phyloP scores from a whole-genome alignment of 2,888 invertebrate genomes.

The Folsomia candida region DNA sequence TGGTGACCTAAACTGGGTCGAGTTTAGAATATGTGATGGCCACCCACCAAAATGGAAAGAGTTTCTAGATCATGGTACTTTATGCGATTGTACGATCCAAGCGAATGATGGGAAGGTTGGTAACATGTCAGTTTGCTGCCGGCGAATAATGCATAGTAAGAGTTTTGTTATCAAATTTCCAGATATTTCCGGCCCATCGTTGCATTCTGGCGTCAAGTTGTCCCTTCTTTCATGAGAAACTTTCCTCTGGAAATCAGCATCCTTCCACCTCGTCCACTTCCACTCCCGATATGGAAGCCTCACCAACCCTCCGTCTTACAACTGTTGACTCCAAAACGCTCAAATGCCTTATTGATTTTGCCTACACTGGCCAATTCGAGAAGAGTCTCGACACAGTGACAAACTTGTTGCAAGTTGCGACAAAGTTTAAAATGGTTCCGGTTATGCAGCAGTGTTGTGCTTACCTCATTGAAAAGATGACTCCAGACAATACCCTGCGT shows the following conservation, averaged over 20 bases:
- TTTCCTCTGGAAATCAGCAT: slow-evolving; percentile 60
- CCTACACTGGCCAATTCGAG: slow-evolving; percentile 68
- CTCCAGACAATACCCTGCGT: slow-evolving; percentile 69
- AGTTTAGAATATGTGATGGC: not conserved
- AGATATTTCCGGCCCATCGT: slow-evolving; percentile 63
- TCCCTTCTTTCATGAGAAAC: slow-evolving; percentile 71
- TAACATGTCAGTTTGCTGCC: too few species aligned
- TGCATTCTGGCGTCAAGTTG: slow-evolving; percentile 70
- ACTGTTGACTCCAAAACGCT: slow-evolving; percentile 57
- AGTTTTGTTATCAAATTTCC: slow-evolving; percentile 49
- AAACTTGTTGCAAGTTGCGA: slow-evolving; percentile 67
- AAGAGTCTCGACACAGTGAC: slow-evolving; percentile 69
- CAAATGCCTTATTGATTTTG: slow-evolving; percentile 68
- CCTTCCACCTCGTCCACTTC: slow-evolving; percentile 59
- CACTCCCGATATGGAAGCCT: slow-evolving; percentile 63
- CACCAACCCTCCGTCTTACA: too few species aligned
- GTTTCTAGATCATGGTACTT: slow-evolving; percentile 13
- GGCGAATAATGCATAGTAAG: not conserved
- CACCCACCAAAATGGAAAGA: slow-evolving; percentile 24
- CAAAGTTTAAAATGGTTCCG: slow-evolving; percentile 71
- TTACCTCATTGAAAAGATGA: slow-evolving; percentile 64
- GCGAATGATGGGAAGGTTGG: slow-evolving; percentile 62
- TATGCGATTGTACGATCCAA: slow-evolving; percentile 68
- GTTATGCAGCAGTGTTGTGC: slow-evolving; percentile 69
- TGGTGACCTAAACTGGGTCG: not conserved